A percentile compares a stretch with the other conserved stretches of the same genome.
These are phyloP conservation scores for Adelognathus sp. DNA, from an alignment of 2,888 invertebrate species.

Conservation along the genomic window DNA sequence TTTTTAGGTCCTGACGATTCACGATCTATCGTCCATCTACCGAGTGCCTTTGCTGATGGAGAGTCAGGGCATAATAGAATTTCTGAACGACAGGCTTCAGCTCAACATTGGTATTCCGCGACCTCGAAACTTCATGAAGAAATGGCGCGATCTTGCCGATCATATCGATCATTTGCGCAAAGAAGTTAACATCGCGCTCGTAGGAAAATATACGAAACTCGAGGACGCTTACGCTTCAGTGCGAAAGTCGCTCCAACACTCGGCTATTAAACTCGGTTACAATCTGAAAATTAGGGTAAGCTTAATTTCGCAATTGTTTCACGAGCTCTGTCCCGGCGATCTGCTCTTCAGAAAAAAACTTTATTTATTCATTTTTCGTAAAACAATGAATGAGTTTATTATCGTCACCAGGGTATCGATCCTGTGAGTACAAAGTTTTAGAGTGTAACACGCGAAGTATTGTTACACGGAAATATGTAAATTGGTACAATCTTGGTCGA, in stretches of 20 bases:
- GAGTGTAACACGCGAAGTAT: too few species aligned
- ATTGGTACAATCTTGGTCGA: too few species aligned
- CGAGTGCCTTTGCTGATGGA: constrained; percentile 97
- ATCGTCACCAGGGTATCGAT: too few species aligned
- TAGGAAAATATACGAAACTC: constrained; percentile 98
- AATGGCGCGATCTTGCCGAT: constrained; percentile 95
- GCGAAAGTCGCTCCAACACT: constrained; percentile 96
- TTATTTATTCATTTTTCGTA: background rate
- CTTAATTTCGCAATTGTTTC: background rate
- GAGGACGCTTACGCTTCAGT: constrained; percentile 99
- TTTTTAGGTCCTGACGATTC: constrained; percentile 93
- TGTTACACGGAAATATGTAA: too few species aligned
- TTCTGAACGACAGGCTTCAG: constrained; percentile 91
- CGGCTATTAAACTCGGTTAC: constrained; percentile 92
- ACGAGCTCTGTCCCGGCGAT: background rate
- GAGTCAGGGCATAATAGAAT: constrained; percentile 93
- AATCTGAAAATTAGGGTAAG: constrained; percentile 89
- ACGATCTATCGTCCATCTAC: constrained; percentile 97
- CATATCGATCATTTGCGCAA: constrained; percentile 92
- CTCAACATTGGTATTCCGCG: constrained; percentile 86
- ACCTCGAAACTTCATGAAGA: constrained; percentile 89
- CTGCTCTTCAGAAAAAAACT: background rate
- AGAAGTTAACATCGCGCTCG: constrained; percentile 94
- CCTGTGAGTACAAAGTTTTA: too few species aligned
- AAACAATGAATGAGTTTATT: background rate